A percentile compares a stretch with the other conserved stretches of the same genome.
Conservation (phyloP, 2,888 invertebrate genomes). For the Drosophila quinaria region DNA sequence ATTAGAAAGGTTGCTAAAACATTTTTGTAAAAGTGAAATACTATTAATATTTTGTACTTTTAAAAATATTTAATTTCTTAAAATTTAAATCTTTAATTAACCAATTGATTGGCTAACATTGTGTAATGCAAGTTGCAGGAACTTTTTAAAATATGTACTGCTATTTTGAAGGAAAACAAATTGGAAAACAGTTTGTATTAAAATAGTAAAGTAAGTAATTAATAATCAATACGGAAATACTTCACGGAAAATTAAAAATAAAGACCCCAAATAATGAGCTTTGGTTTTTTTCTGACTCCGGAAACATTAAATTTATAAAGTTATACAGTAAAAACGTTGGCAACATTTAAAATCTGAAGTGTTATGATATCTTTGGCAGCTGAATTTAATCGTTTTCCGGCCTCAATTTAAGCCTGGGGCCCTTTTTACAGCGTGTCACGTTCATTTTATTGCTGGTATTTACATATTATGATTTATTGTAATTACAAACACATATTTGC, state of each 20-base stretch:
- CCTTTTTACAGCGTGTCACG: neutral
- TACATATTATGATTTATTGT: slow-evolving; percentile 45
- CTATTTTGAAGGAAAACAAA: neutral
- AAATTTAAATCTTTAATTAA: neutral
- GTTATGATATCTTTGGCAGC: neutral
- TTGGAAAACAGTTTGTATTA: neutral
- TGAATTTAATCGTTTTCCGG: slow-evolving; percentile 10
- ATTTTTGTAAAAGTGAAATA: too few species aligned
- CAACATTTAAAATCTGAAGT: neutral
- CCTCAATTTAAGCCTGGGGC: neutral
- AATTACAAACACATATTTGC: slow-evolving; percentile 34
- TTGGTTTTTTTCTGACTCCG: neutral
- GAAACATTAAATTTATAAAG: neutral
- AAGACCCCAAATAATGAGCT: neutral
- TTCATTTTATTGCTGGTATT: slow-evolving; percentile 41
- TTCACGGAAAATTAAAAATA: neutral
- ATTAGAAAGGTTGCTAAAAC: too few species aligned
- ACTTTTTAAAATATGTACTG: neutral
- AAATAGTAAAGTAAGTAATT: neutral
- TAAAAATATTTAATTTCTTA: too few species aligned
- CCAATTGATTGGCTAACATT: neutral
- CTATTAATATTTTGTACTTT: too few species aligned
- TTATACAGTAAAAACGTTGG: neutral
- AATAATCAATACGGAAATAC: too few species aligned
- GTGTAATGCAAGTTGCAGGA: neutral